Evolutionary conservation across 2,888 invertebrate genomes (phyloP).

Genomic region (Corbicula japonica): DNA sequence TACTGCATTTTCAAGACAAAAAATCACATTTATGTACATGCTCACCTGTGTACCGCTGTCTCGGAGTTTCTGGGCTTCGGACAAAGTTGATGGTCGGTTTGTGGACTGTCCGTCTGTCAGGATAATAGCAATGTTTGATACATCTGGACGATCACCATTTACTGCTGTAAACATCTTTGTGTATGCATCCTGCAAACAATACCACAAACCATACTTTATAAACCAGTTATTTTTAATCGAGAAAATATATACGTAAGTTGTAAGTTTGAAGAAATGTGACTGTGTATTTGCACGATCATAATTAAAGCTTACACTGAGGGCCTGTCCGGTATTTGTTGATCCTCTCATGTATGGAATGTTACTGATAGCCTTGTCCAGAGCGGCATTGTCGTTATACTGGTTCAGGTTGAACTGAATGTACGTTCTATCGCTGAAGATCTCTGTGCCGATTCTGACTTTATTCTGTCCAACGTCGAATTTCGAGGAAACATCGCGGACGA

Average conservation of each 20-base stretch:
- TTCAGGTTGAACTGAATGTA: slow-evolving; percentile 81
- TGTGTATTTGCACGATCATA: not conserved
- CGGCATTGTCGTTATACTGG: slow-evolving; percentile 66
- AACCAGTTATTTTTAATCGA: not conserved
- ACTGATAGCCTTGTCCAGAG: slow-evolving; percentile 74
- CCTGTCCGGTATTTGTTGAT: slow-evolving; percentile 81
- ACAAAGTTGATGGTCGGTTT: slow-evolving; percentile 72
- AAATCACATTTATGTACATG: not conserved
- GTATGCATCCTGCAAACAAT: slow-evolving; percentile 54
- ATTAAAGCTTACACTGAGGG: slow-evolving; percentile 64
- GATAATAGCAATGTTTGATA: slow-evolving; percentile 79
- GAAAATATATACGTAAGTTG: not conserved
- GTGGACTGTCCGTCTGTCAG: slow-evolving; percentile 79
- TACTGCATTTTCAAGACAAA: not conserved
- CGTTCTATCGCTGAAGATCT: slow-evolving; percentile 77
- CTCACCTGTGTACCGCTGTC: slow-evolving; percentile 66
- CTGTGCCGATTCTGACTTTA: slow-evolving; percentile 75
- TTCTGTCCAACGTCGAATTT: slow-evolving; percentile 77
- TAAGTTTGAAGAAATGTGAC: not conserved
- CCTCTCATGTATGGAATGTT: slow-evolving; percentile 79
- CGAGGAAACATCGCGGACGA: slow-evolving; percentile 76
- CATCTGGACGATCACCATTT: slow-evolving; percentile 78
- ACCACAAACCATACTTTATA: not conserved
- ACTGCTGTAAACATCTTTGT: slow-evolving; percentile 67
- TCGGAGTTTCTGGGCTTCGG: slow-evolving; percentile 70